Conservation (phyloP, 2,797 vertebrate genomes). For the Acipenser oxyrinchus region DNA sequence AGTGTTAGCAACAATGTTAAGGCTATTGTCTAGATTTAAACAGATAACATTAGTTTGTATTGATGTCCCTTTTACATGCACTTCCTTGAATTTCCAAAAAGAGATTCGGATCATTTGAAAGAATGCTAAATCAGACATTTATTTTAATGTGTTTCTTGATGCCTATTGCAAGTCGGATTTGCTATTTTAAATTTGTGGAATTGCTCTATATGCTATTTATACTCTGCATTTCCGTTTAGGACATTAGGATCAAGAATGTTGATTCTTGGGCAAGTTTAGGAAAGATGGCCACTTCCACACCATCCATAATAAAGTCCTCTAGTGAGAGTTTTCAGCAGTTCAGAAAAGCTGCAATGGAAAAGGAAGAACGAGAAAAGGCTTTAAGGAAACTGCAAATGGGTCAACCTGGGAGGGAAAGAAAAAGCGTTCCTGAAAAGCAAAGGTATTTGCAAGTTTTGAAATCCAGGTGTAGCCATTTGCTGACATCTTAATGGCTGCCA, state of each 20-base stretch:
- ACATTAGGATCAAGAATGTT: conserved; percentile 64
- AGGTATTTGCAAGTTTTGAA: conserved; percentile 29
- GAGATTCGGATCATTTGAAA: no score
- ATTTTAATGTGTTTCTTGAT: no score
- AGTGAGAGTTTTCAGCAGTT: conserved; percentile 79
- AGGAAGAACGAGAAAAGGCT: conserved; percentile 59
- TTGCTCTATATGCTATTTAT: no score
- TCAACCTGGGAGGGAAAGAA: conserved; percentile 35
- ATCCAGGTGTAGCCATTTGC: conserved; percentile 48
- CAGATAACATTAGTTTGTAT: no score
- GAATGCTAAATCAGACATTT: no score
- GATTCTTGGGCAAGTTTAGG: conserved; percentile 76
- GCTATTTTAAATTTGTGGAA: no score
- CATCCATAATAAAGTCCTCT: conserved; percentile 65
- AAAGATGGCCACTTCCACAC: conserved; percentile 44
- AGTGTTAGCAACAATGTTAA: no score
- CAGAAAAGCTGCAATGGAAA: conserved; percentile 72
- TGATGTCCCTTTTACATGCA: no score
- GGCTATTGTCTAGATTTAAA: no score
- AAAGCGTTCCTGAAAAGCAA: conserved; percentile 35
- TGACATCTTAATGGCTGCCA: no score
- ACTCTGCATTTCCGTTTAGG: conserved; percentile 47
- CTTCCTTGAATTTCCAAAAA: no score
- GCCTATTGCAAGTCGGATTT: no score
- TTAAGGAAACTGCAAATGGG: conserved; percentile 49